phyloP scores from a whole-genome alignment of 2,113 vertebrate genomes.

The Egretta garzetta region DNA sequence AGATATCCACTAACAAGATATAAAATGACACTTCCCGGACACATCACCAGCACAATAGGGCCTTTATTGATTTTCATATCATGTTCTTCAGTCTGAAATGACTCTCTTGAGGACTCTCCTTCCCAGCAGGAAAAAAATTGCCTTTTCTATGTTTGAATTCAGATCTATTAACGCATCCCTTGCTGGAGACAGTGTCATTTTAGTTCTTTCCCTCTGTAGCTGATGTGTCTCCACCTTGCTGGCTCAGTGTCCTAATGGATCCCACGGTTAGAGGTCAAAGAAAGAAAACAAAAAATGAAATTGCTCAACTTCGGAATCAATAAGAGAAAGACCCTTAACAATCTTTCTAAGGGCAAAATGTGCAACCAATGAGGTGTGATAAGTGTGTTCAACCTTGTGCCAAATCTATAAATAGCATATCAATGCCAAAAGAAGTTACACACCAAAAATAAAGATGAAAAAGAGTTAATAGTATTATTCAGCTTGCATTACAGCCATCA shows the following conservation, averaged over 20 bases:
- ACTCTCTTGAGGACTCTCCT: conserved; percentile 76
- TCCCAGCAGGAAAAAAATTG: conserved; percentile 82
- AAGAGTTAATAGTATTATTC: not conserved
- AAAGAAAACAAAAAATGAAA: conserved; percentile 69
- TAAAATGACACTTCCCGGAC: conserved; percentile 83
- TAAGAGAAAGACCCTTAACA: conserved; percentile 60
- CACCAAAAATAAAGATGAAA: conserved; percentile 14
- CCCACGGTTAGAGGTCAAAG: conserved; percentile 70
- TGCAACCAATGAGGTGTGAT: conserved; percentile 56
- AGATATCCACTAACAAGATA: conserved; percentile 74
- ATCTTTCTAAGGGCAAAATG: conserved; percentile 60
- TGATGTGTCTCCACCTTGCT: conserved; percentile 76
- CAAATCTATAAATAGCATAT: conserved; percentile 49
- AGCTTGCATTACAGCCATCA: not conserved
- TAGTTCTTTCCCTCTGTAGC: conserved; percentile 72
- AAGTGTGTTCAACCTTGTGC: conserved; percentile 24
- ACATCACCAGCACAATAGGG: conserved; percentile 76
- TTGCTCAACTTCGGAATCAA: conserved; percentile 70
- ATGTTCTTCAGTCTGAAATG: conserved; percentile 77
- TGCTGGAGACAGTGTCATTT: conserved; percentile 78
- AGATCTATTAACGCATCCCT: conserved; percentile 77
- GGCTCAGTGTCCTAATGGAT: conserved; percentile 76
- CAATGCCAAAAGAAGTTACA: not conserved
- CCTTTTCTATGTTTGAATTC: conserved; percentile 79
- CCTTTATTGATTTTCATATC: conserved; percentile 85